These are phyloP conservation scores for Strigamia crassipes DNA, from an alignment of 2,888 invertebrate species.

Conservation along the genomic window DNA sequence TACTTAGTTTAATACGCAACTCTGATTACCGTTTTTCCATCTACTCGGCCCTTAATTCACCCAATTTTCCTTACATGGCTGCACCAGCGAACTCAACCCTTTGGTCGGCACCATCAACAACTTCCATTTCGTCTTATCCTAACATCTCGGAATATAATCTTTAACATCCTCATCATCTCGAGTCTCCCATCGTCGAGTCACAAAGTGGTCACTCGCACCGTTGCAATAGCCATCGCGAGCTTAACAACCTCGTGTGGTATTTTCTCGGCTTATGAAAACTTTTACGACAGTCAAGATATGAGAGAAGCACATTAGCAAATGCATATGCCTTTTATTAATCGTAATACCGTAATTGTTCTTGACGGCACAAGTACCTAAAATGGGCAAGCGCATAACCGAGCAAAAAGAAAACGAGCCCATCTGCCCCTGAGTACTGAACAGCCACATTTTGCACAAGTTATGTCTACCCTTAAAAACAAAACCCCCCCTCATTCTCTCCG, in stretches of 20 bases:
- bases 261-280: slow-evolving; percentile 33
- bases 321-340: slow-evolving; percentile 42
- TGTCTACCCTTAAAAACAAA: background rate
- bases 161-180: slow-evolving; percentile 38
- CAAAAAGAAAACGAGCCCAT: slow-evolving; percentile 28
- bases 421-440: background rate
- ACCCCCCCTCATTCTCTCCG: background rate
- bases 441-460: background rate
- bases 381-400: slow-evolving; percentile 13
- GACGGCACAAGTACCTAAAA: slow-evolving; percentile 35
- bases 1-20: background rate
- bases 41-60: background rate
- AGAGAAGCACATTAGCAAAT: slow-evolving; percentile 38
- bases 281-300: slow-evolving; percentile 38
- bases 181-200: slow-evolving; percentile 25
- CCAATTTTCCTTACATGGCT: background rate
- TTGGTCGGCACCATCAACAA: slow-evolving; percentile 31
- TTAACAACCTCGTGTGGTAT: slow-evolving; percentile 32
- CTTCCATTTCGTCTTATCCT: slow-evolving; percentile 20
- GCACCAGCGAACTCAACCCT: slow-evolving; percentile 22
- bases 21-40: slow-evolving; percentile 6
- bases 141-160: slow-evolving; percentile 18
- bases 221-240: slow-evolving; percentile 25
- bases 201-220: slow-evolving; percentile 38
- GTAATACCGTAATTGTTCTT: slow-evolving; percentile 37